Evolutionary conservation across 1,140 invertebrate genomes (phyloP).

Genomic region (Panonychus citri): DNA sequence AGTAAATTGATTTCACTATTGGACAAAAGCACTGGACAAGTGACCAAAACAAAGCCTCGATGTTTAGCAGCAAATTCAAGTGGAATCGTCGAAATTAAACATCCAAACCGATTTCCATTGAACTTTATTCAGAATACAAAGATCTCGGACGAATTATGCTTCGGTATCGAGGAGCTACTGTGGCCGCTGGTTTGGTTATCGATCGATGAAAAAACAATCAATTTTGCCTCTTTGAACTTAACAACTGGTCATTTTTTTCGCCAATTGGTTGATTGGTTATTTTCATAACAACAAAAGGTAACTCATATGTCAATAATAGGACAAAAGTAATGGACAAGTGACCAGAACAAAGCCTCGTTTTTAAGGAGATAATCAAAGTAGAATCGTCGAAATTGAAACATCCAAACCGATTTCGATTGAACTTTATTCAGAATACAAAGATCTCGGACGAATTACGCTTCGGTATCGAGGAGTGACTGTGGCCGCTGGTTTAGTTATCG

Average conservation of each 20-base stretch:
- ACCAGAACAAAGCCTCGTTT: too few species aligned
- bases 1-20: conserved; percentile 59
- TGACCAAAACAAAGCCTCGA: conserved; percentile 60
- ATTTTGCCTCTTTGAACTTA: too few species aligned
- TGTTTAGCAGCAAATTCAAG: conserved; percentile 70
- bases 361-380: too few species aligned
- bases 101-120: conserved; percentile 59
- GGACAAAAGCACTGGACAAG: conserved; percentile 71
- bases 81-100: conserved; percentile 71
- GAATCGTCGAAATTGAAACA: conserved; percentile 41
- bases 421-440: conserved; percentile 68
- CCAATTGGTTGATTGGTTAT: too few species aligned
- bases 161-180: conserved; percentile 56
- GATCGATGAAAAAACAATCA: too few species aligned
- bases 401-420: conserved; percentile 67
- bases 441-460: conserved; percentile 74
- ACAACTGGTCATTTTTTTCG: too few species aligned
- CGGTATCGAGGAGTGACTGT: conserved; percentile 64
- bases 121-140: conserved; percentile 71
- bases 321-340: too few species aligned
- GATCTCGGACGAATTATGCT: conserved; percentile 80
- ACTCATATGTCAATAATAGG: too few species aligned
- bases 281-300: too few species aligned
- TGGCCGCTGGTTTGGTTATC: conserved; percentile 84
- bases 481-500: conserved; percentile 67